Percentiles rank a stretch among this genome's conserved stretches.
phyloP scores from a whole-genome alignment of 2,113 vertebrate species.

The Equus przewalskii region DNA sequence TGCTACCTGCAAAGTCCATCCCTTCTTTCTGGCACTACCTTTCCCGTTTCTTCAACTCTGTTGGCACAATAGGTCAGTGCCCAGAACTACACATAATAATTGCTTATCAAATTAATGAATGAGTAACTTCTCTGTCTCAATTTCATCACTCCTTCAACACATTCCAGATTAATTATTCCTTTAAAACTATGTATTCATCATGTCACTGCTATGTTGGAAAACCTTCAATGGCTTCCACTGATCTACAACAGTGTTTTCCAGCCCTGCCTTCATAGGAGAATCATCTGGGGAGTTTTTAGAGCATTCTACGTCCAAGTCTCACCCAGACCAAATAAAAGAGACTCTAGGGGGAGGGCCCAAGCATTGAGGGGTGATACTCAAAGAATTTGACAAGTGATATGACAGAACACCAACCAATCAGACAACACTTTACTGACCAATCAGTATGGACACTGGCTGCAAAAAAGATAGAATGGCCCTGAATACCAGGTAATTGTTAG shows the following conservation, averaged over 20 bases:
- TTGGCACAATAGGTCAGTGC: not conserved
- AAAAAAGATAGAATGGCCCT: not conserved
- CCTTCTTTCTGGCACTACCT: not conserved
- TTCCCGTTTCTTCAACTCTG: not conserved
- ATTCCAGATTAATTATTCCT: not conserved
- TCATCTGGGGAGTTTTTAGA: not conserved
- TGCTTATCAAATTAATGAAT: not conserved
- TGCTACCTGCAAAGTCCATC: not conserved
- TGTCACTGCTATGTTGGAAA: not conserved
- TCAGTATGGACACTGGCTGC: not conserved
- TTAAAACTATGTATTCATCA: not conserved
- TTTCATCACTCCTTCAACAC: not conserved
- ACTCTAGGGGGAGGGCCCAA: accelerated
- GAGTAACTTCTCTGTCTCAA: not conserved
- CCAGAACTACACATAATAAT: not conserved
- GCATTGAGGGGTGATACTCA: not conserved
- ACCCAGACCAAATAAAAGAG: not conserved
- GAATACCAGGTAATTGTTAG: not conserved
- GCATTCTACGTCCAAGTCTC: not conserved
- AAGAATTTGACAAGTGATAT: not conserved
- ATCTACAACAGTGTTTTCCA: not conserved
- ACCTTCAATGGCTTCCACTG: not conserved
- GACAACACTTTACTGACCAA: not conserved
- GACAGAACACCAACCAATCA: not conserved
- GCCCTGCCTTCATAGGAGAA: not conserved